These are phyloP conservation scores for Scalopus aquaticus DNA, from an alignment of 2,113 vertebrate genomes.

Conservation along the genomic window DNA sequence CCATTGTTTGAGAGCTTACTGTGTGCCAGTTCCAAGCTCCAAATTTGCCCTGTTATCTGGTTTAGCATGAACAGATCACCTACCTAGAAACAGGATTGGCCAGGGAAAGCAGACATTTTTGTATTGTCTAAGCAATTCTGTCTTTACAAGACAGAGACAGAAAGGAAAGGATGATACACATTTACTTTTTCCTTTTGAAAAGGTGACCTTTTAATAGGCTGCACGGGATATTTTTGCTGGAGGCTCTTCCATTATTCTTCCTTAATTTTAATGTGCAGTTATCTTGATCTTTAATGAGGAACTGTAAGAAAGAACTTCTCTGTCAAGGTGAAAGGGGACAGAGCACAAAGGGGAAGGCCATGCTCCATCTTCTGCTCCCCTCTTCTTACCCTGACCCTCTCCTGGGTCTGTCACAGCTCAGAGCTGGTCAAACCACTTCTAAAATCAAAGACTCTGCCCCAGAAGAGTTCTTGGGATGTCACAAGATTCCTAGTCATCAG, in stretches of 20 bases:
- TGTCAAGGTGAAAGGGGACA: not conserved
- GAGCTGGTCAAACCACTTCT: not conserved
- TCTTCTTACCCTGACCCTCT: not conserved
- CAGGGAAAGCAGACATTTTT: not conserved
- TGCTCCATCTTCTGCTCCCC: not conserved
- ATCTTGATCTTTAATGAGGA: not conserved
- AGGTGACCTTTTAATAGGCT: not conserved
- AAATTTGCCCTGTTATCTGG: not conserved
- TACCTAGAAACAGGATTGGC: not conserved
- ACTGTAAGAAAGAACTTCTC: not conserved
- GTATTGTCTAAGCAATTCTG: not conserved
- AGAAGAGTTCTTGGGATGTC: not conserved
- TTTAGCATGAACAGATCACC: not conserved
- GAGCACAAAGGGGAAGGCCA: not conserved
- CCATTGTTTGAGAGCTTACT: not conserved
- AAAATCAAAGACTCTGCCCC: not conserved
- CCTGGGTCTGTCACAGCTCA: not conserved
- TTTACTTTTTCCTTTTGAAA: not conserved
- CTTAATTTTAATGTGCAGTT: not conserved
- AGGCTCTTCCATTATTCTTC: not conserved
- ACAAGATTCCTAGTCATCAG: not conserved
- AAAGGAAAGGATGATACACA: not conserved
- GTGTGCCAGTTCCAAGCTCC: not conserved
- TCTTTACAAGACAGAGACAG: not conserved
- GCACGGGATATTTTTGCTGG: not conserved